Base-by-base conservation (phyloP, 1,140 invertebrate genomes). In the Aporrectodea caliginosa region DNA sequence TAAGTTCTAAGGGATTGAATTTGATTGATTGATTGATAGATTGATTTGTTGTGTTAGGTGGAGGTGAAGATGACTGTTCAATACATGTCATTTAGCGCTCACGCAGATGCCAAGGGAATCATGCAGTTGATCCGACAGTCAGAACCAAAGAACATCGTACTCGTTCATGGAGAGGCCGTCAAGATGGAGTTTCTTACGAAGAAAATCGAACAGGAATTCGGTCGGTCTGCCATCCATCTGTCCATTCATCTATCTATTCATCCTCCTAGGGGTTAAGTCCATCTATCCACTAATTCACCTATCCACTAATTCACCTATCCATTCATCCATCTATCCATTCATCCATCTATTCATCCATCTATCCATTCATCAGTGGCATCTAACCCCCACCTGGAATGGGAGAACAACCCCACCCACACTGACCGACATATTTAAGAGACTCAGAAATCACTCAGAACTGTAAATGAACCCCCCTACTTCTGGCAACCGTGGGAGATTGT, bases 41-140 rank as follows among this genome's bases (percentile, higher is more conserved):
- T n/a, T 58, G 43, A 58, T 58, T 6, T 12, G 43, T 22, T 58
- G 43, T 58, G 43, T 58, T 80, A 91, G 90, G 82, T 99, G 2
- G 98, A 99, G 84, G 96, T 99, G 0, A 98, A 98, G 91, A 93
- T 99, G 92, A 92, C 94, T 71, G 97, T 99, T 1, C 95, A 99
- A 88, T 99, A 99, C 86, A 98, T 99, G 96, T 99, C 97, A 14
- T 99, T 99, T 88, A 98, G 95, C 81, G 98, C 98, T 1, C 98
- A 99, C 89, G 98, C 98, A 12, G 98, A 99, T 90, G 98, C 98
- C 16, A 99, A 99, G 90, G 98, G 97, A 34, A 99, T 99, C 35
- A 99, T 99, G 96, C 97, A 99, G 88, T 90, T 99, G 1, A 99
- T 99, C 83, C 93, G 97, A 82, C 96, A 98, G 85, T 99, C 97